A percentile compares a stretch with the other conserved stretches of the same genome.
phyloP scores from a whole-genome alignment of 2,797 vertebrate species.

The Thripadectes ignobilis region DNA sequence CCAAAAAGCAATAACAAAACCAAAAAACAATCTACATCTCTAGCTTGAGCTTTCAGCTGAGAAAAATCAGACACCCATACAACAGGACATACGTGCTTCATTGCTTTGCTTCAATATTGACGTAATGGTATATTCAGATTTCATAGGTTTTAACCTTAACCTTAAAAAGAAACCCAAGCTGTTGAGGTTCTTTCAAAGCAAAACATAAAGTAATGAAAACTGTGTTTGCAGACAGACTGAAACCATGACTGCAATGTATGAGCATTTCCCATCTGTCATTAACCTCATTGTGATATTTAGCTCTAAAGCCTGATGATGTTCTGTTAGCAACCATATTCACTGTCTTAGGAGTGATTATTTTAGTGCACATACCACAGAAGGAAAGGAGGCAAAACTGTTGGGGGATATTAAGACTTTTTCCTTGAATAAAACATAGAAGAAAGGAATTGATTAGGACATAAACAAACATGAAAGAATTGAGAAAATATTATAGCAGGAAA shows the following conservation, averaged over 20 bases:
- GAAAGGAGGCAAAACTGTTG: neutral
- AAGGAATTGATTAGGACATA: neutral
- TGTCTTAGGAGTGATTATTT: constrained; percentile 22
- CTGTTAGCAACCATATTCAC: neutral
- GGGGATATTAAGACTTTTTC: neutral
- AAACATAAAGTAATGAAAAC: constrained; percentile 29
- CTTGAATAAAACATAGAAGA: neutral
- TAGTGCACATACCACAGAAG: neutral
- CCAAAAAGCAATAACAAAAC: neutral
- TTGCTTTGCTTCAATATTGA: constrained; percentile 8
- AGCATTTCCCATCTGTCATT: constrained; percentile 48
- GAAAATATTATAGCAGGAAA: neutral
- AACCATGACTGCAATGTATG: constrained; percentile 13
- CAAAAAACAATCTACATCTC: neutral
- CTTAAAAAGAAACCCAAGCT: constrained; percentile 28
- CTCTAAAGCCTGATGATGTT: constrained; percentile 17
- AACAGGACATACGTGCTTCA: neutral
- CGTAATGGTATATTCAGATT: neutral
- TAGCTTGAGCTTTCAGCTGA: neutral
- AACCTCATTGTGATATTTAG: constrained; percentile 36
- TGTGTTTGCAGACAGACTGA: constrained; percentile 42
- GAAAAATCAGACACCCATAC: neutral
- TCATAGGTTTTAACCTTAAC: constrained; percentile 38
- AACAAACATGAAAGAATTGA: neutral
- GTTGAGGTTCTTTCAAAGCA: constrained; percentile 40